Evolutionary conservation across 2,888 invertebrate species (phyloP), one percentile per base, ranked within the genome.

Genomic region (Branchellion lobata): DNA sequence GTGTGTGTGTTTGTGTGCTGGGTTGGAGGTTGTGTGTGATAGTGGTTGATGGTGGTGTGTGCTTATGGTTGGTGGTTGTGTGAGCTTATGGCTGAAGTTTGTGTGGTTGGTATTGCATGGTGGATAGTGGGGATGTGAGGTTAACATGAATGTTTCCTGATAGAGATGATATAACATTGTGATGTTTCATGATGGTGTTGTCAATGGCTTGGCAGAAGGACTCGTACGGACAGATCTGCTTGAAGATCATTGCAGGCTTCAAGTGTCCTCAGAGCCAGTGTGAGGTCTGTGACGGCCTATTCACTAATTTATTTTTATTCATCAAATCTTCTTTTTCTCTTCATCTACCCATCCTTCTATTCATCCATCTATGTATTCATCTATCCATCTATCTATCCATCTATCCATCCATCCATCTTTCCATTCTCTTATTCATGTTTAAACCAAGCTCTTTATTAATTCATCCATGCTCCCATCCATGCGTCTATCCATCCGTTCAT

Each of bases 231-330:
- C 96, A 95, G 85, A 95, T 98, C 87, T 96, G 96, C 84, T 94
- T 99, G 91, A 98, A 97, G 91, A 96, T 99, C 88, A 95, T 98
- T 87, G 97, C 98, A 86, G 96, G 96, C 84, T 96, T 96, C 90
- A 92, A 96, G 88, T 96, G 95, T 88, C 95, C 95, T 85, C 96
- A 96, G 84, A 95, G 96, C 86, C 96, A 96, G 85, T 96, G 96
- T 90, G 96, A 96, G 94, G 96, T 96, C 92, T 84, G 82, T 51
- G n/a, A 24, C 29, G 24, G 21, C n/a, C 40, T 31, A 27, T 51
- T 31, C 69, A 31, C 11, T 8, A 29, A 24, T 33, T 8, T n/a
- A 27, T 69, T 14, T 34, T 31, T 29, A 34, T 69, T 14, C 27
- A 69, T 69, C 33, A 3, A 34, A 27, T 2, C 33, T 8, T 69